Conservation (phyloP, 2,797 vertebrate species). For the Tragelaphus eurycerus region DNA sequence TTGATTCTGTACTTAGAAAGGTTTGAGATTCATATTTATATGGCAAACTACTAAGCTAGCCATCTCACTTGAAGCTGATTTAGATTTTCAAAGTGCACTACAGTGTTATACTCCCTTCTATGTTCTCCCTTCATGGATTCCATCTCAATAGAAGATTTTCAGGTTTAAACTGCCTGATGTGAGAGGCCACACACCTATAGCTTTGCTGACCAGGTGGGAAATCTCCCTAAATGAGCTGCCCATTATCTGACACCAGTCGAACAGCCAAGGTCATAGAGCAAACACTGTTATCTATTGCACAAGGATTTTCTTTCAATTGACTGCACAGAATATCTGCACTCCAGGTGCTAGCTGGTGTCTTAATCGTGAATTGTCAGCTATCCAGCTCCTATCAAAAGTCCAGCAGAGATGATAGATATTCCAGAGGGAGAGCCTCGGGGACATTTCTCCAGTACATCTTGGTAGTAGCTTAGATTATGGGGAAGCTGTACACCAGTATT, state of each 20-base stretch:
- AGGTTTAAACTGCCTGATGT: neutral
- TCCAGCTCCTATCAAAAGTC: neutral
- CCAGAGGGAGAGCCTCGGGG: neutral
- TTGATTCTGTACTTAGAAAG: neutral
- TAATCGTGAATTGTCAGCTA: slow-evolving; percentile 41
- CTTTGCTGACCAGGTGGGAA: slow-evolving; percentile 7
- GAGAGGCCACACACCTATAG: neutral
- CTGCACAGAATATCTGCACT: neutral
- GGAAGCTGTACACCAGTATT: neutral
- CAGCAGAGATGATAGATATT: slow-evolving; percentile 17
- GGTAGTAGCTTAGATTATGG: neutral
- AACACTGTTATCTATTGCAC: slow-evolving; percentile 17
- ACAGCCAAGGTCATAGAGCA: slow-evolving; percentile 11
- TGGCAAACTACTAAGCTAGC: neutral
- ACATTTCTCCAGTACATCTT: slow-evolving; percentile 11
- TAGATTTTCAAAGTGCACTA: neutral
- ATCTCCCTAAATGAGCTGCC: slow-evolving; percentile 18
- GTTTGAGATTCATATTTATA: neutral
- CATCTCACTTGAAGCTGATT: neutral
- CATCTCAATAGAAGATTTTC: neutral
- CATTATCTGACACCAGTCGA: slow-evolving; percentile 25
- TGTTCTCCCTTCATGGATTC: neutral
- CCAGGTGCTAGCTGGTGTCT: neutral
- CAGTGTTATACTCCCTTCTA: neutral
- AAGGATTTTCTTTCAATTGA: neutral